Evolutionary conservation across 2,888 invertebrate species (phyloP).

Genomic region (Choristoneura rosaceana): DNA sequence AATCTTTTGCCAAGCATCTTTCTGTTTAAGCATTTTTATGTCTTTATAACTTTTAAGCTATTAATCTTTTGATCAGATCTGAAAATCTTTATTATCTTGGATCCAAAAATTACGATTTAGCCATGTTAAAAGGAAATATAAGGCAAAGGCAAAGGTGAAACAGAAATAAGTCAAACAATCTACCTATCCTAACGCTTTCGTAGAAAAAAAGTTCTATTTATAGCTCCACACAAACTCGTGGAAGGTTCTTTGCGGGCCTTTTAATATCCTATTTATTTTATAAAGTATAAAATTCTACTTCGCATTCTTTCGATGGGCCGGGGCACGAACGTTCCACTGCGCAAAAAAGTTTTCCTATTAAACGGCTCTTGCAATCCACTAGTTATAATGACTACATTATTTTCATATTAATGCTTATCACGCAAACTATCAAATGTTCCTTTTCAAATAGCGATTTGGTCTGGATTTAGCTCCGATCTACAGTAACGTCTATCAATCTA

Average conservation of each 20-base stretch:
- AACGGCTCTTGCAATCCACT: conserved; percentile 30
- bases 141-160: not conserved
- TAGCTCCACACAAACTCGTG: not conserved
- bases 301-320: conserved; percentile 18
- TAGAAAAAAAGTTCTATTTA: not conserved
- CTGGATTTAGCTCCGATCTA: not conserved
- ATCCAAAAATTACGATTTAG: not conserved
- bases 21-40: too few species aligned
- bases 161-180: not conserved
- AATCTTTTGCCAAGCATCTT: too few species aligned
- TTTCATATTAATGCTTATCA: conserved; percentile 36
- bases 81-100: too few species aligned
- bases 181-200: not conserved
- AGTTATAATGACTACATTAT: conserved; percentile 35
- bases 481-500: not conserved
- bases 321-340: conserved; percentile 25
- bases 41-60: too few species aligned
- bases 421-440: conserved; percentile 30
- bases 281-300: conserved; percentile 11
- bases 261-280: conserved; percentile 20
- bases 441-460: conserved; percentile 19
- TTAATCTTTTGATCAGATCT: too few species aligned
- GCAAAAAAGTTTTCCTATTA: conserved; percentile 39
- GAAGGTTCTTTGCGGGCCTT: not conserved
- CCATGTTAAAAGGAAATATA: not conserved